phyloP scores from a whole-genome alignment of 2,113 vertebrate genomes.

The Rana temporaria region DNA sequence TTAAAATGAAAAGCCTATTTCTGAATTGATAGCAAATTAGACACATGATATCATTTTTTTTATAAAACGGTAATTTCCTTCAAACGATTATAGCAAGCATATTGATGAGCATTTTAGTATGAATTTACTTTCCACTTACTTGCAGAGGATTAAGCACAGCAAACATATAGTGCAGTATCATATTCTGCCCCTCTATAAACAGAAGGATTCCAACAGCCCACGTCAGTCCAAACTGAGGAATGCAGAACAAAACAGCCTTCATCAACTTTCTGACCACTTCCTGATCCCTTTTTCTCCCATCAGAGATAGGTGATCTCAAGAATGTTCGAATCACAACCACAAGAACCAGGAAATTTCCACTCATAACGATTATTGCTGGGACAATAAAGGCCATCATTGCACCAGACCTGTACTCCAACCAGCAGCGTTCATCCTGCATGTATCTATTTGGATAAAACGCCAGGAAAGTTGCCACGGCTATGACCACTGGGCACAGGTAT shows the following conservation, averaged over 20 bases:
- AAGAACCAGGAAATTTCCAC: constrained; percentile 24
- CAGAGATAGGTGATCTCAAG: constrained; percentile 25
- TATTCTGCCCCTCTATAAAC: not conserved
- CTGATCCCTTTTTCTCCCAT: not conserved
- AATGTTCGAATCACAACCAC: constrained; percentile 16
- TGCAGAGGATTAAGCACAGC: constrained; percentile 2
- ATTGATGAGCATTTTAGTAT: too few relatives aligned
- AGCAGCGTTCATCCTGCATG: not conserved
- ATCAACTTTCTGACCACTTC: constrained; percentile 21
- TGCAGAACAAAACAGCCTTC: constrained; percentile 28
- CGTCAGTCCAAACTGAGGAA: constrained; percentile 35
- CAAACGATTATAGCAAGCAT: not conserved
- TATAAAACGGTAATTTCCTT: not conserved
- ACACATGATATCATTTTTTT: not conserved
- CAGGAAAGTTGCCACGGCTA: not conserved
- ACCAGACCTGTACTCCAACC: constrained; percentile 11
- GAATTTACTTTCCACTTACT: not conserved
- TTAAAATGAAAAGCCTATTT: not conserved
- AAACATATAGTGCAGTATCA: constrained; percentile 26
- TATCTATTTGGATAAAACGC: constrained; percentile 14
- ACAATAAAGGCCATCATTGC: constrained; percentile 10
- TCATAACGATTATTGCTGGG: constrained; percentile 25
- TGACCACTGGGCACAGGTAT: not conserved
- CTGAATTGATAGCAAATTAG: not conserved
- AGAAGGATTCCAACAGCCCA: constrained; percentile 41